Conservation (phyloP, 2,888 invertebrate species). For the Idaea straminata region DNA sequence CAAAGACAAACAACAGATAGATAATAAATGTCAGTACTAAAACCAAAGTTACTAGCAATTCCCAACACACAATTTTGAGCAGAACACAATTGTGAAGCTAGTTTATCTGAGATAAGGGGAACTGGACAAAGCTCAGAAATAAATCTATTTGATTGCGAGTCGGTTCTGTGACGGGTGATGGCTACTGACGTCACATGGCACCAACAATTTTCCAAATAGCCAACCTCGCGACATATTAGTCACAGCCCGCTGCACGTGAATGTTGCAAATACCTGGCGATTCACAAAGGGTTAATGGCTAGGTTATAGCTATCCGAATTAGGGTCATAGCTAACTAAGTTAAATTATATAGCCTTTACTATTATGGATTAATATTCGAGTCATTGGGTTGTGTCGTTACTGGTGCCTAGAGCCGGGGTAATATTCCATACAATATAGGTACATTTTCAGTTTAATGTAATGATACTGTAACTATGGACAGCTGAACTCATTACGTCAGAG, state of each 20-base stretch:
- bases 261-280: conserved; percentile 4
- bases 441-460: background rate
- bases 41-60: conserved; percentile 26
- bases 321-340: conserved; percentile 3
- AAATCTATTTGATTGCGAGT: conserved; percentile 49
- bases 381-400: background rate
- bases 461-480: background rate
- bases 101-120: conserved; percentile 28
- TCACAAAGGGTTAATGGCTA: conserved; percentile 4
- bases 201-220: conserved; percentile 31
- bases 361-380: conserved; percentile 3
- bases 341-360: conserved; percentile 1
- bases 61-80: conserved; percentile 30
- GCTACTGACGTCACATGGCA: conserved; percentile 29
- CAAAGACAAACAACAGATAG: background rate
- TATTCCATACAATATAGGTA: background rate
- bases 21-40: conserved; percentile 14
- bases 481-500: background rate
- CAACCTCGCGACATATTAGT: conserved; percentile 15
- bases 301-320: conserved; percentile 1
- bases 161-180: conserved; percentile 32
- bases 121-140: conserved; percentile 33
- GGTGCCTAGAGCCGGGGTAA: background rate
- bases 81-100: conserved; percentile 26
- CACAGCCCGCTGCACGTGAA: conserved; percentile 14